Percentiles rank a stretch among this genome's conserved stretches.
Conservation (phyloP, 2,113 vertebrate species). For the Perca fluviatilis region DNA sequence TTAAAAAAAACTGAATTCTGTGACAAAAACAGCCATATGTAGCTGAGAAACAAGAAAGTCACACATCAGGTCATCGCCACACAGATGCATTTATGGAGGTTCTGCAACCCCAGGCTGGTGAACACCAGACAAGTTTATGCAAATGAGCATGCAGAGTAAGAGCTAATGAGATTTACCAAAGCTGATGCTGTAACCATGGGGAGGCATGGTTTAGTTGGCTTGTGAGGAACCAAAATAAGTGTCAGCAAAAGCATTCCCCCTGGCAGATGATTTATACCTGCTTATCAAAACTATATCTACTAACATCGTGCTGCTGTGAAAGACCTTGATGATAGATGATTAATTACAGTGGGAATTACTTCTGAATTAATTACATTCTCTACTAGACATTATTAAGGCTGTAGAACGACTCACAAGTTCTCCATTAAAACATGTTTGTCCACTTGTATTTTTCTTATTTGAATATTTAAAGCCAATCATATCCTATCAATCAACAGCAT, state of each 20-base stretch:
- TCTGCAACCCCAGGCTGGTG: constrained; percentile 27
- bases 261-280: constrained; percentile 66
- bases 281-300: constrained; percentile 64
- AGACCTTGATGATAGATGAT: constrained; percentile 63
- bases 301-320: constrained; percentile 38
- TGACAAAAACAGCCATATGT: constrained; percentile 22
- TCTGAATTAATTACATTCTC: constrained; percentile 66
- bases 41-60: constrained; percentile 16
- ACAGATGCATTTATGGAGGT: constrained; percentile 32
- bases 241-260: constrained; percentile 46
- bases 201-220: constrained; percentile 56
- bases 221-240: constrained; percentile 57
- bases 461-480: constrained; percentile 12
- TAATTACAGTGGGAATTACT: constrained; percentile 71
- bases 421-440: constrained; percentile 19
- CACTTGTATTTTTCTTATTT: constrained; percentile 24
- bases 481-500: neutral
- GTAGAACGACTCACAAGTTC: constrained; percentile 35
- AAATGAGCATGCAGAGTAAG: constrained; percentile 61
- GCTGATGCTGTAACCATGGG: constrained; percentile 62
- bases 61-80: constrained; percentile 39
- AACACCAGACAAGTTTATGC: constrained; percentile 55
- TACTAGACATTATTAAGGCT: constrained; percentile 49
- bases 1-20: constrained; percentile 12
- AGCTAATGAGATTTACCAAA: constrained; percentile 71